These are phyloP conservation scores for Phacellophora camtschatica DNA, from an alignment of 30 jellyfish, hydroid and myxozoan genomes.

Conservation along the genomic window DNA sequence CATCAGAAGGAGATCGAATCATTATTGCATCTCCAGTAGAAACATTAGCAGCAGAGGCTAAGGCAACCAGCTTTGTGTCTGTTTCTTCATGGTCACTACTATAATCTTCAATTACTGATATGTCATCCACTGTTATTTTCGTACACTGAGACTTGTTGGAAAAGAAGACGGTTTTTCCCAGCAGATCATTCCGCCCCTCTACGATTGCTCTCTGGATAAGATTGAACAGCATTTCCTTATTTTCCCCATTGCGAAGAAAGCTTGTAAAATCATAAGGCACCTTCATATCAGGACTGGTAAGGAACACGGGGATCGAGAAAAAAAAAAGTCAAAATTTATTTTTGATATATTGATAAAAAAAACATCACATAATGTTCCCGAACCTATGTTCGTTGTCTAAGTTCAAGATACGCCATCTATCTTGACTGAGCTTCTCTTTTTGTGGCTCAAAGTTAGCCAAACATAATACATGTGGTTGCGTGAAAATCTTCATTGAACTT, in stretches of 20 bases:
- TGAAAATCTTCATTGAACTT: background rate
- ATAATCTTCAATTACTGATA: conserved; percentile 4
- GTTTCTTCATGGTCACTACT: conserved; percentile 42
- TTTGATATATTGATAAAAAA: no score
- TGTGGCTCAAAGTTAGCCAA: background rate
- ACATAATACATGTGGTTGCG: background rate
- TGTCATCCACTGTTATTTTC: conserved; percentile 10
- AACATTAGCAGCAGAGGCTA: conserved; percentile 35
- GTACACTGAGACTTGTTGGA: conserved; percentile 20
- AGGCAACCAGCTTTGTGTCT: conserved; percentile 57
- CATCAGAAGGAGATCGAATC: conserved; percentile 16
- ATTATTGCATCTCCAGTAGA: conserved; percentile 23
- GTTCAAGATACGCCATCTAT: background rate
- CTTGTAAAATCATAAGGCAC: conserved; percentile 7
- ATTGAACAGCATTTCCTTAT: conserved; percentile 4
- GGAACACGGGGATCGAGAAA: background rate
- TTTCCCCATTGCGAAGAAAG: conserved; percentile 31
- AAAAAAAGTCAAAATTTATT: no score
- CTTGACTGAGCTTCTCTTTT: background rate
- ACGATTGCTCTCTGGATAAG: conserved; percentile 14
- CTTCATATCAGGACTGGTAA: conserved; percentile 39
- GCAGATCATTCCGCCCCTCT: background rate
- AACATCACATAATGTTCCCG: no score
- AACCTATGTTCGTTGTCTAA: no score
- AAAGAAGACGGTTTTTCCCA: background rate